A percentile compares a stretch with the other conserved stretches of the same genome.
These are phyloP conservation scores for Epistrophe eligans DNA, from an alignment of 2,888 invertebrate species.

Conservation along the genomic window DNA sequence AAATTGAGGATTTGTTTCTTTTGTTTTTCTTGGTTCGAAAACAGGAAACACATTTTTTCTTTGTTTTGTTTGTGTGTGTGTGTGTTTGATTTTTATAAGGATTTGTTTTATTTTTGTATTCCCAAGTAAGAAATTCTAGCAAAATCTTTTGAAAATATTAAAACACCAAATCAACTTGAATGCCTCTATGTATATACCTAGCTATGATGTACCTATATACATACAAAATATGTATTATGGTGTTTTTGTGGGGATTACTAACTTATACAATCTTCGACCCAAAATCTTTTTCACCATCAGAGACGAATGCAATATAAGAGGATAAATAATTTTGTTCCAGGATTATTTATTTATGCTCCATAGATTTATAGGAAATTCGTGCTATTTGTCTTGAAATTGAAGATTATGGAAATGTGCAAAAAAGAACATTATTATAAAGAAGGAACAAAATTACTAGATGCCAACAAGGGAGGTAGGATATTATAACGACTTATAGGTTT, in stretches of 20 bases:
- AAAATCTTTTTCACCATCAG: conserved; percentile 33
- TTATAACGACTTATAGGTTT: no score
- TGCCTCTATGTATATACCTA: neutral
- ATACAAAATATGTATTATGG: neutral
- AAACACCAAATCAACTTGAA: conserved; percentile 33
- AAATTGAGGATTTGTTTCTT: conserved; percentile 13
- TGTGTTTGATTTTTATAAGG: neutral
- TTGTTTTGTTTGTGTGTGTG: neutral
- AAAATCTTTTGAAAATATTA: conserved; percentile 35
- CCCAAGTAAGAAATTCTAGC: neutral
- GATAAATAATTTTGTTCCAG: conserved; percentile 16
- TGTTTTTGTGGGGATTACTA: conserved; percentile 15
- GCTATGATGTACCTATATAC: no score
- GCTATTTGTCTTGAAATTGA: conserved; percentile 19
- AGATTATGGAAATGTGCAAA: neutral
- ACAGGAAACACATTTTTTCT: conserved; percentile 14
- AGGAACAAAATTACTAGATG: neutral
- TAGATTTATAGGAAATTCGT: conserved; percentile 40
- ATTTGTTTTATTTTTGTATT: conserved; percentile 1
- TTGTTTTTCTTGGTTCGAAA: neutral
- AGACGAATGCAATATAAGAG: conserved; percentile 14
- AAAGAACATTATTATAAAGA: neutral
- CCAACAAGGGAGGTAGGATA: neutral
- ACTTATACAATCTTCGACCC: conserved; percentile 34
- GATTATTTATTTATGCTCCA: conserved; percentile 50